Conservation (phyloP, 2,113 vertebrate genomes). For the Choloepus hoffmanni region DNA sequence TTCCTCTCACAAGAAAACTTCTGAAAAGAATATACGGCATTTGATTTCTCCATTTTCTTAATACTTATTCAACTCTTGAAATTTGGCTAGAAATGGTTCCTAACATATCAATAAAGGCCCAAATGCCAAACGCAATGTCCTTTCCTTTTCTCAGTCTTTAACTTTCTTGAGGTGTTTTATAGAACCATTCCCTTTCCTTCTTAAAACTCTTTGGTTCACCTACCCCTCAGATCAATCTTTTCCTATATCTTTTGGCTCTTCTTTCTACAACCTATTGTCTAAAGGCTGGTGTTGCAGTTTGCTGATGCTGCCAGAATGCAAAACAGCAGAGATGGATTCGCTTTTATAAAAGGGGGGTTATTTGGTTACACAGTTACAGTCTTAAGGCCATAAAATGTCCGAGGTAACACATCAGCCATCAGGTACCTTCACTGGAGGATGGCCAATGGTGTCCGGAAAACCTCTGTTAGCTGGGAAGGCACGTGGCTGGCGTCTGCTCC, state of each 20-base stretch:
- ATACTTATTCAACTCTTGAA: not conserved
- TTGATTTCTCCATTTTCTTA: not conserved
- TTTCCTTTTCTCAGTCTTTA: constrained; percentile 12
- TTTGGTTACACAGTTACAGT: too few species aligned
- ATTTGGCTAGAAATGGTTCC: not conserved
- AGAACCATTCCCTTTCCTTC: not conserved
- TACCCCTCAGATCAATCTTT: not conserved
- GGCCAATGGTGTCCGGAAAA: too few species aligned
- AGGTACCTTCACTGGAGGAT: too few species aligned
- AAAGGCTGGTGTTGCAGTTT: not conserved
- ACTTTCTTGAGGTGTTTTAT: not conserved
- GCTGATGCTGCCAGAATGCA: too few species aligned
- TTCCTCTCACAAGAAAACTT: not conserved
- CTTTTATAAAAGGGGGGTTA: too few species aligned
- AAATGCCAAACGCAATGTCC: not conserved
- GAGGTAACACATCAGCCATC: too few species aligned
- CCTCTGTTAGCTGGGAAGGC: too few species aligned
- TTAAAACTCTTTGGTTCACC: not conserved
- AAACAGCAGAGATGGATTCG: too few species aligned
- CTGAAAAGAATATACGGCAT: not conserved
- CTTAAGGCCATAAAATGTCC: too few species aligned
- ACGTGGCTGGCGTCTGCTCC: too few species aligned
- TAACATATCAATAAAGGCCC: not conserved
- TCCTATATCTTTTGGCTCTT: not conserved
- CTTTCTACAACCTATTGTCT: not conserved